A percentile compares a stretch with the other conserved stretches of the same genome.
These are phyloP conservation scores for Scomber scombrus DNA, from an alignment of 2,113 vertebrate species.

Conservation along the genomic window DNA sequence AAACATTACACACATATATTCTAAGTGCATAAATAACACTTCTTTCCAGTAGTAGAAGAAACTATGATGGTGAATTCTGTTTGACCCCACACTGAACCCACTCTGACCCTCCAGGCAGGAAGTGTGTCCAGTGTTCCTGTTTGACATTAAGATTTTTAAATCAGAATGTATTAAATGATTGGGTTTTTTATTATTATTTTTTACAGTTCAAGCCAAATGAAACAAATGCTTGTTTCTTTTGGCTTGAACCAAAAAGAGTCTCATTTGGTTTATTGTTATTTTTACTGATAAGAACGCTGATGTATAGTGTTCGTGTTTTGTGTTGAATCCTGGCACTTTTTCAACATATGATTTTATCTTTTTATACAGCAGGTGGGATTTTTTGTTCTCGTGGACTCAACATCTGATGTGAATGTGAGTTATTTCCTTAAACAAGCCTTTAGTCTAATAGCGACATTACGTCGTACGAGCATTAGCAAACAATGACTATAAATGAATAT, in stretches of 20 bases:
- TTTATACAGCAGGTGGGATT: background rate
- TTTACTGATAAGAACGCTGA: too few relatives aligned
- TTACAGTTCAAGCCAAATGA: background rate
- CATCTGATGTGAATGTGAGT: background rate
- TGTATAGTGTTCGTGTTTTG: too few relatives aligned
- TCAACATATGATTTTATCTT: background rate
- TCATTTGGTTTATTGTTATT: background rate
- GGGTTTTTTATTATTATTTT: background rate
- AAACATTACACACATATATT: background rate
- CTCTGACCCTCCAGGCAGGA: conserved; percentile 9
- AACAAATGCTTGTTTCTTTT: background rate
- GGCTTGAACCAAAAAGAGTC: too few relatives aligned
- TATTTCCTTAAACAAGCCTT: conserved; percentile 24
- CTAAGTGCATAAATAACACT: too few relatives aligned
- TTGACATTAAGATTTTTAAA: background rate
- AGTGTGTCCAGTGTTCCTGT: background rate
- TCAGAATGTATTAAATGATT: background rate
- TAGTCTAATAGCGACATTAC: background rate
- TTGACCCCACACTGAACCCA: conserved; percentile 22
- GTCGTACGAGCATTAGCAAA: conserved; percentile 5
- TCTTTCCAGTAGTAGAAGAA: background rate
- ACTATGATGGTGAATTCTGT: conserved; percentile 24
- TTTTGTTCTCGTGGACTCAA: background rate
- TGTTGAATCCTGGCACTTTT: background rate
- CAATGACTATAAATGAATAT: conserved; percentile 38